A percentile compares a stretch with the other conserved stretches of the same genome.
Evolutionary conservation across 35 echinoderm and acorn worm species (phyloP).

Genomic region (Holothuria glaberrima): DNA sequence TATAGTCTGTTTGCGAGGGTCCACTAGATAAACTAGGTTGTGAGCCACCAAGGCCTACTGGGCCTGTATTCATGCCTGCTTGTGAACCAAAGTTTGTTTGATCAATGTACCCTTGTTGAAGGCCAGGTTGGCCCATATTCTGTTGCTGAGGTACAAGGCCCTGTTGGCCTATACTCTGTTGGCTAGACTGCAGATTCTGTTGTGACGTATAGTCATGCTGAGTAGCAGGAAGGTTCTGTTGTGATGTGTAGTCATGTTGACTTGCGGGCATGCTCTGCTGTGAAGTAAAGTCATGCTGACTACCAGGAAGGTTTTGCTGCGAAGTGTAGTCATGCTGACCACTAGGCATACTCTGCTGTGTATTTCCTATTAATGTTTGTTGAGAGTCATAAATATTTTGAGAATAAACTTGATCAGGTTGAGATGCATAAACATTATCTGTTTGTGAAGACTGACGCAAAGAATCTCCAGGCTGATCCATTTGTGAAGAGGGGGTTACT

Average conservation of each 20-base stretch:
- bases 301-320: conserved; percentile 23
- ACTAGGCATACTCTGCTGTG: conserved; percentile 8
- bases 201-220: conserved; percentile 39
- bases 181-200: conserved; percentile 19
- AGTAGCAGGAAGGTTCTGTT: conserved; percentile 8
- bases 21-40: neutral
- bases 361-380: conserved; percentile 40
- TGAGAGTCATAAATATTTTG: conserved; percentile 45
- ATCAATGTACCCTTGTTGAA: conserved; percentile 39
- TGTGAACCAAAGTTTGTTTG: conserved; percentile 39
- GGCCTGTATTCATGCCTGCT: conserved; percentile 16
- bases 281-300: conserved; percentile 39
- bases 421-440: neutral
- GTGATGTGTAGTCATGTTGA: conserved; percentile 3
- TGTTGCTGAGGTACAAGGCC: conserved; percentile 42
- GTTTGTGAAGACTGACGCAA: conserved; percentile 6
- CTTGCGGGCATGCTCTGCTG: conserved; percentile 5
- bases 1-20: conserved; percentile 2
- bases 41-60: neutral
- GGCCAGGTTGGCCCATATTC: conserved; percentile 35
- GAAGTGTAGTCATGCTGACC: conserved; percentile 36
- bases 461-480: conserved; percentile 22
- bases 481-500: conserved; percentile 25
- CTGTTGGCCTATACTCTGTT: conserved; percentile 49
- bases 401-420: conserved; percentile 45